Evolutionary conservation across 2,113 vertebrate genomes (phyloP).

Genomic region (Manacus vitellinus): DNA sequence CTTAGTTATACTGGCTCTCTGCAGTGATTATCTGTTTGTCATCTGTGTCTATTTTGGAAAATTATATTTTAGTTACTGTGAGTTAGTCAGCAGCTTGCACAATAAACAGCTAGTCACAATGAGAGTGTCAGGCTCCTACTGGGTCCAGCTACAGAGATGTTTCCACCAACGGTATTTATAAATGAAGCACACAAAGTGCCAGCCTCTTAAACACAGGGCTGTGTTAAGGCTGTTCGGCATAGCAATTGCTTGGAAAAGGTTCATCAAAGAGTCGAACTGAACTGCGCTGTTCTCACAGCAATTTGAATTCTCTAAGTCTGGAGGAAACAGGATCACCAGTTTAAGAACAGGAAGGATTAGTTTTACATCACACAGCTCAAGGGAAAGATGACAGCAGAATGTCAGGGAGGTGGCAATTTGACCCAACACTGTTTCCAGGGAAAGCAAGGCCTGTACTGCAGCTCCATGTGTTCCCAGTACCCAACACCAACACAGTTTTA

Average conservation of each 20-base stretch:
- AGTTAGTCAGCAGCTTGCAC: constrained; percentile 59
- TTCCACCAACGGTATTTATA: constrained; percentile 55
- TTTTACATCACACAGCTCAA: not conserved
- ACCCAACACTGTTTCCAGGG: not conserved
- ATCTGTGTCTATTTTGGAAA: constrained; percentile 70
- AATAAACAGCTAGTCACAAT: constrained; percentile 42
- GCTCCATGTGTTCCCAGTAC: not conserved
- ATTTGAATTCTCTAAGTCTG: not conserved
- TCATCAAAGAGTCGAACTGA: not conserved
- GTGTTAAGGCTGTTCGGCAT: fast-evolving
- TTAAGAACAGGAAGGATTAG: not conserved
- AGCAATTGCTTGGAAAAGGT: not conserved
- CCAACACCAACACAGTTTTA: not conserved
- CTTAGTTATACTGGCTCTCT: constrained; percentile 15
- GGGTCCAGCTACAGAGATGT: constrained; percentile 59
- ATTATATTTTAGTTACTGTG: constrained; percentile 51
- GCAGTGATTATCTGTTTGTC: constrained; percentile 65
- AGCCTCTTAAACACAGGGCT: not conserved
- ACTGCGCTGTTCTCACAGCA: not conserved
- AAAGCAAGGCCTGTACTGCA: not conserved
- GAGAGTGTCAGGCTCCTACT: constrained; percentile 42
- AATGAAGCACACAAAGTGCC: constrained; percentile 16
- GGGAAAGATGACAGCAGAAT: not conserved
- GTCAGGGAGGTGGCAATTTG: not conserved
- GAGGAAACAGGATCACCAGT: not conserved